Evolutionary conservation across 1,140 invertebrate species (phyloP), one percentile per base, ranked within the genome.

Genomic region (Drosophila yakuba): DNA sequence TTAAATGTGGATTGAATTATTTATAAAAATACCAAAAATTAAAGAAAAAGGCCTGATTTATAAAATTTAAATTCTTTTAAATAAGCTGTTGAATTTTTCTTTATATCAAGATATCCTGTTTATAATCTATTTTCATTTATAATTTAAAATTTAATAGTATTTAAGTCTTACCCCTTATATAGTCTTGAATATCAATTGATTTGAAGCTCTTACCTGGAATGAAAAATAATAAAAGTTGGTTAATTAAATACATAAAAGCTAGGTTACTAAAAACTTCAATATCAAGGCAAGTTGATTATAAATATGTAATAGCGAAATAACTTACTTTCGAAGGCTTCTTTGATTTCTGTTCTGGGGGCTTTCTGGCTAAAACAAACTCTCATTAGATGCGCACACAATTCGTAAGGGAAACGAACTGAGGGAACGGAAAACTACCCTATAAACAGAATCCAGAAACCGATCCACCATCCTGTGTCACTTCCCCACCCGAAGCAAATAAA

Each of bases 401-500:
- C 32, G 52, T 38, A 43, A 41, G 36, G 50, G 69, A 39, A 60
- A 41, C 14, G 20, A 45, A 47, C 14, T 6, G 28, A 4, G 38
- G 10, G 8, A 20, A 20, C 3, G 38, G 38, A 12, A 50, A 61
- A 55, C 66, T 69, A 50, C 47, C 72, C 64, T 12, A 43, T 47
- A 39, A 63, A 74, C 51, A 35, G 35, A 23, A 74, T 44, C 59
- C 60, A 48, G 35, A 56, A 56, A 56, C 38, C 61, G 47, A 74
- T 75, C 28, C 41, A 28, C 23, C 44, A 48, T 15, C 52, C 35
- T 15, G 35, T 17, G 14, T 25, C 32, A 15, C 41, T 17, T 35
- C 36, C 51, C 36, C 41, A 12, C 25, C 36, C 39, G 23, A 44
- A 39, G 63, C 66, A 77, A 83, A 89, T 88, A 89, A 83, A 79